Conservation (phyloP, 2,797 vertebrate species). For the Lerista edwardsae region DNA sequence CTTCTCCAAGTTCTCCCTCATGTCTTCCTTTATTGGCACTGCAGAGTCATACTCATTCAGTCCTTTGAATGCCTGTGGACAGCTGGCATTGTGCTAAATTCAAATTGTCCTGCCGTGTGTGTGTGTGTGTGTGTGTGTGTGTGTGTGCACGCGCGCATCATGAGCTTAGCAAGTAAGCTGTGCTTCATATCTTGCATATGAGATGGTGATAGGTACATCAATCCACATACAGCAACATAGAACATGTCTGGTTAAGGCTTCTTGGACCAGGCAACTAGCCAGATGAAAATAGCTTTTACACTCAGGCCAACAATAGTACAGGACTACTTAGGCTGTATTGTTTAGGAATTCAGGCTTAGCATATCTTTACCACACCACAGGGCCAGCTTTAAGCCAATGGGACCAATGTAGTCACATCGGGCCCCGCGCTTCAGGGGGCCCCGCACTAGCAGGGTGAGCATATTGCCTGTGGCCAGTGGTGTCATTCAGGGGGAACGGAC, state of each 20-base stretch:
- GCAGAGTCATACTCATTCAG: background rate
- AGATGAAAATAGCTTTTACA: too few species aligned
- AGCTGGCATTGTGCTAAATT: background rate
- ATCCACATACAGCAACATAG: background rate
- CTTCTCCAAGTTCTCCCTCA: background rate
- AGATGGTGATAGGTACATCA: background rate
- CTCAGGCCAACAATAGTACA: background rate
- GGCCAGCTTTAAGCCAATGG: too few species aligned
- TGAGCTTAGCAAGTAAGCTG: background rate
- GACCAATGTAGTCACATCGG: too few species aligned
- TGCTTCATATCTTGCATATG: background rate
- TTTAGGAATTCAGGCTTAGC: too few species aligned
- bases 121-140: too few species aligned
- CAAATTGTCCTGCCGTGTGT: background rate
- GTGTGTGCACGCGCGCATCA: too few species aligned
- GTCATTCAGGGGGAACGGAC: too few species aligned
- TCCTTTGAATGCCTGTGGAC: background rate
- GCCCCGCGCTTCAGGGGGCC: too few species aligned
- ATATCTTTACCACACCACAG: too few species aligned
- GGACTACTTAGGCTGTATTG: background rate
- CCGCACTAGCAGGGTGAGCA: too few species aligned
- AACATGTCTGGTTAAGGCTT: background rate
- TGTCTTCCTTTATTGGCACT: background rate
- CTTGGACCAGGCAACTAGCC: too few species aligned
- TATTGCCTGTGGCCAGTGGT: too few species aligned